Evolutionary conservation across 2,113 vertebrate genomes (phyloP).

Genomic region (Dermatemys mawii): DNA sequence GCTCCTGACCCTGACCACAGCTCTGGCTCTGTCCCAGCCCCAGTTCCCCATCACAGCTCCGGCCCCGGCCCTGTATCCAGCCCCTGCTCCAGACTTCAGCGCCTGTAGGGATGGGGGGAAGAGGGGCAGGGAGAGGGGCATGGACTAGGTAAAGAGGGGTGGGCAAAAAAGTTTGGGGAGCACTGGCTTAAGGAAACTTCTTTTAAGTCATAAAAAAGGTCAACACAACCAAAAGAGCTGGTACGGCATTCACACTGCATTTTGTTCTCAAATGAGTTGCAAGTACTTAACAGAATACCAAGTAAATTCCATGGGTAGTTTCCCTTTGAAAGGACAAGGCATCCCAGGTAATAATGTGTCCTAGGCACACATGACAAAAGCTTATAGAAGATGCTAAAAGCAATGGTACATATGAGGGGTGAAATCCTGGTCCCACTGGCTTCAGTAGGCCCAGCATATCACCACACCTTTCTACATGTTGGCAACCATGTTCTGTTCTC

Average conservation of each 20-base stretch:
- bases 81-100: no score
- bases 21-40: no score
- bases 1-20: no score
- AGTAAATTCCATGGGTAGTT: constrained; percentile 41
- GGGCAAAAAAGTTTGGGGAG: no score
- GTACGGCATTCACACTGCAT: background rate
- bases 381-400: background rate
- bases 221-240: constrained; percentile 44
- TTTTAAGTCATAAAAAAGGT: constrained; percentile 59
- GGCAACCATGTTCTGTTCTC: background rate
- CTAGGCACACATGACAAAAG: background rate
- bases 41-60: no score
- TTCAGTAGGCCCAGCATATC: background rate
- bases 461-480: rapidly evolving
- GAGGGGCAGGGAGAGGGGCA: no score
- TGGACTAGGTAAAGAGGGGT: no score
- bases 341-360: constrained; percentile 33
- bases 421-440: background rate
- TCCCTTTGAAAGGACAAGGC: background rate
- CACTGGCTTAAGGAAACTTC: constrained; percentile 44
- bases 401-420: rapidly evolving
- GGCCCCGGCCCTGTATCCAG: no score
- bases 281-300: constrained; percentile 46
- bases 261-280: constrained; percentile 44
- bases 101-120: no score